Evolutionary conservation across 2,888 invertebrate genomes (phyloP).

Genomic region (Galerucella calmariensis): DNA sequence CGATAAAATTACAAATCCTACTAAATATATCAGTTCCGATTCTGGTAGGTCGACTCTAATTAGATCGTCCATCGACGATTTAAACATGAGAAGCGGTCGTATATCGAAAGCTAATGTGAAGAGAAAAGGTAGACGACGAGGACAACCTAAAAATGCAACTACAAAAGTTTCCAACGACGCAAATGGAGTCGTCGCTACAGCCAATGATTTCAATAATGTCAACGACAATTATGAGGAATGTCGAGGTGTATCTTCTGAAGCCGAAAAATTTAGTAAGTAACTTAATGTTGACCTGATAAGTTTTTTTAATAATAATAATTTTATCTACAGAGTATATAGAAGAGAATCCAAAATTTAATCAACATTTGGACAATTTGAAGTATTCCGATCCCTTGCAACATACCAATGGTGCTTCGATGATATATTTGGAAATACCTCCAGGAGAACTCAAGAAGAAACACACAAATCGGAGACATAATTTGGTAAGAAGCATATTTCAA

Average conservation of each 20-base stretch:
- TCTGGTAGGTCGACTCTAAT: constrained; percentile 8
- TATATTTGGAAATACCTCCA: constrained; percentile 12
- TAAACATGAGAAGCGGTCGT: not conserved
- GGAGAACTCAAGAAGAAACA: constrained; percentile 1
- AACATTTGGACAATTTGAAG: constrained; percentile 3
- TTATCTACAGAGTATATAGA: constrained; percentile 6
- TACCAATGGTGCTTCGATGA: not conserved
- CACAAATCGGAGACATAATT: not conserved
- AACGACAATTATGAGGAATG: not conserved
- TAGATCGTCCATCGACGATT: not conserved
- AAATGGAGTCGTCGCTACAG: not conserved
- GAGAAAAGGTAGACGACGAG: not conserved
- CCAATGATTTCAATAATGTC: not conserved
- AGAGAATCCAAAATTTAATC: not conserved
- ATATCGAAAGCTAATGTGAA: not conserved
- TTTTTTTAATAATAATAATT: no score
- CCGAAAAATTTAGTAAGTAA: not conserved
- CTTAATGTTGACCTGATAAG: no score
- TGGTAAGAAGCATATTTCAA: not conserved
- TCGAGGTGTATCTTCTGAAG: not conserved
- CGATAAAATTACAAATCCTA: not conserved
- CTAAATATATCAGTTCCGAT: constrained; percentile 11
- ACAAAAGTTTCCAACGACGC: not conserved
- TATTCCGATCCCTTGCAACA: constrained; percentile 13
- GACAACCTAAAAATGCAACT: not conserved